phyloP scores from a whole-genome alignment of 2,888 invertebrate genomes.

The Agapetus fuscipes region DNA sequence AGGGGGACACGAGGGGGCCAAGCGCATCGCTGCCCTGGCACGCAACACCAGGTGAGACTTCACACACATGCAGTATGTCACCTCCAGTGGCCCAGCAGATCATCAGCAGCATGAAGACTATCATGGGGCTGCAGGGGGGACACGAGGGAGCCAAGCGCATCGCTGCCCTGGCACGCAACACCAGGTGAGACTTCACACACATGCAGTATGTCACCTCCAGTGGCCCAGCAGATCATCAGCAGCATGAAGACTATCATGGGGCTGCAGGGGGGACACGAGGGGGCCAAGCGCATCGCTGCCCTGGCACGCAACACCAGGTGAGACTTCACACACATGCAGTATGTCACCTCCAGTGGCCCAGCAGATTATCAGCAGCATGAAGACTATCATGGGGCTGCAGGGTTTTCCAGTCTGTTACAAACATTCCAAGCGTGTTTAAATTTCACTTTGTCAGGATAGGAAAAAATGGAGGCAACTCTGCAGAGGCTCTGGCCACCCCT shows the following conservation, averaged over 20 bases:
- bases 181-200: slow-evolving; percentile 61
- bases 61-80: slow-evolving; percentile 82
- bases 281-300: slow-evolving; percentile 53
- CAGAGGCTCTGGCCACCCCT: too few relatives aligned
- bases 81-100: slow-evolving; percentile 89
- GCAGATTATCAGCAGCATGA: slow-evolving; percentile 84
- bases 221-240: slow-evolving; percentile 83
- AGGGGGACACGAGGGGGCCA: slow-evolving; percentile 63
- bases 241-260: slow-evolving; percentile 86
- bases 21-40: slow-evolving; percentile 60
- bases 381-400: slow-evolving; percentile 74
- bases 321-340: slow-evolving; percentile 64
- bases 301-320: slow-evolving; percentile 67
- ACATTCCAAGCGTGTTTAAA: too few relatives aligned
- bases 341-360: slow-evolving; percentile 88
- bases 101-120: slow-evolving; percentile 75
- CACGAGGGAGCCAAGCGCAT: slow-evolving; percentile 58
- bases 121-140: slow-evolving; percentile 76
- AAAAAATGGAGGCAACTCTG: too few relatives aligned
- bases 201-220: slow-evolving; percentile 78
- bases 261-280: slow-evolving; percentile 64
- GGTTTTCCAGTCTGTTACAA: too few relatives aligned
- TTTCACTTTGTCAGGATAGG: too few relatives aligned
- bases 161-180: slow-evolving; percentile 66
- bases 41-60: slow-evolving; percentile 59